Percentiles rank a stretch among this genome's conserved stretches.
Conservation (phyloP, 2,797 vertebrate species). For the Bovichtus variegatus region DNA sequence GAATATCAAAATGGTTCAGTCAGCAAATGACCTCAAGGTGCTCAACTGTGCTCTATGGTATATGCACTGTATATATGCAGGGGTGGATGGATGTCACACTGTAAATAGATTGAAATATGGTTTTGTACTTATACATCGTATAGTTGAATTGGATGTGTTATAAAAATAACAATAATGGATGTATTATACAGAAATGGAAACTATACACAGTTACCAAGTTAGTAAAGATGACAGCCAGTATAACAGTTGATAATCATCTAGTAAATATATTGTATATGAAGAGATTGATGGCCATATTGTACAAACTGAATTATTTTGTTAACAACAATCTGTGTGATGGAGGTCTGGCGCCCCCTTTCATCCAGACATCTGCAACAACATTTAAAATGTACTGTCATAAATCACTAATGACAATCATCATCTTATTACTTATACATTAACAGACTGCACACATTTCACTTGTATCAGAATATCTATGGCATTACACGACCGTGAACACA, state of each 20-base stretch:
- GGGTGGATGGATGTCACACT: background rate
- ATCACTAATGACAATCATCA: background rate
- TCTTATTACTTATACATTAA: background rate
- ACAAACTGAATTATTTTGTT: background rate
- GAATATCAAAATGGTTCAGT: constrained; percentile 35
- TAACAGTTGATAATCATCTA: too few species aligned
- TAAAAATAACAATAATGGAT: too few species aligned
- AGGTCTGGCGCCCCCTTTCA: constrained; percentile 66
- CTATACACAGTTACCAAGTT: background rate
- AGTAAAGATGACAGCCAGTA: background rate
- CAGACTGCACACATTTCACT: background rate
- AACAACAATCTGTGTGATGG: constrained; percentile 4
- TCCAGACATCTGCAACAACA: constrained; percentile 3
- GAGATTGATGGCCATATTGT: background rate
- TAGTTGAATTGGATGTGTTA: background rate
- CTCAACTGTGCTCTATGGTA: background rate
- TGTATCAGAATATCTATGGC: too few species aligned
- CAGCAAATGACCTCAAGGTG: constrained; percentile 6
- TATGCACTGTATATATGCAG: background rate
- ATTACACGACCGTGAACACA: too few species aligned
- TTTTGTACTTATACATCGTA: background rate
- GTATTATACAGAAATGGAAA: background rate
- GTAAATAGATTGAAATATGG: background rate
- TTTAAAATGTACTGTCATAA: background rate
- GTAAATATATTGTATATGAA: background rate